Conservation (phyloP, 2,888 invertebrate species). For the Mythimna albipuncta region DNA sequence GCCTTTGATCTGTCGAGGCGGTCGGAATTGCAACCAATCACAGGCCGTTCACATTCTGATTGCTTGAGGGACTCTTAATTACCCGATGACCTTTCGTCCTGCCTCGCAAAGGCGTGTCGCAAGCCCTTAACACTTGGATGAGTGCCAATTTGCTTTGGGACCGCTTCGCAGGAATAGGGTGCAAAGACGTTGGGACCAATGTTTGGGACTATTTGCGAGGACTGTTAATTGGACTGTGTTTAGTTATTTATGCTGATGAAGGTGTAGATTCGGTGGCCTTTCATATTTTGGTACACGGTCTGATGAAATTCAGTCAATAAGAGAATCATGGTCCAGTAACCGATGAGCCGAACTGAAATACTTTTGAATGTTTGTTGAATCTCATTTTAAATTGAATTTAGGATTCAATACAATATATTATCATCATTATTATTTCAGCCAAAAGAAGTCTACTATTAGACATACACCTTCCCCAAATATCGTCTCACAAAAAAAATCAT, state of each 20-base stretch:
- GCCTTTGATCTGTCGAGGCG: conserved; percentile 83
- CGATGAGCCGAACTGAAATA: background rate
- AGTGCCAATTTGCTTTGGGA: conserved; percentile 80
- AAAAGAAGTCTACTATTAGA: too few species aligned
- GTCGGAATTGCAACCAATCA: conserved; percentile 83
- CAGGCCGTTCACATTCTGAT: conserved; percentile 82
- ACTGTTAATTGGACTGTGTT: conserved; percentile 66
- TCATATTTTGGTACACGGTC: conserved; percentile 31
- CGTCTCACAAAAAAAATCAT: too few species aligned
- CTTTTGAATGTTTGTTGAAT: too few species aligned
- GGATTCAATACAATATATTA: too few species aligned
- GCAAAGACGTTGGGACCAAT: conserved; percentile 65
- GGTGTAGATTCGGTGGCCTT: conserved; percentile 40
- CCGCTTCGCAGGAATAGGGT: conserved; percentile 66
- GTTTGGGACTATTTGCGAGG: conserved; percentile 63
- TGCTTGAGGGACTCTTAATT: conserved; percentile 89
- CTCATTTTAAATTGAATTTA: background rate
- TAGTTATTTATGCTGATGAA: conserved; percentile 60
- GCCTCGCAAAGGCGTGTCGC: conserved; percentile 77
- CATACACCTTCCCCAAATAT: too few species aligned
- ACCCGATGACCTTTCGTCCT: conserved; percentile 85
- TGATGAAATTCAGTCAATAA: conserved; percentile 8
- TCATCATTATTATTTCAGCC: background rate
- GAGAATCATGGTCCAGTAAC: background rate
- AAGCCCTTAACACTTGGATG: conserved; percentile 81